These are phyloP conservation scores for Sebastiscus albofasciatus DNA, from an alignment of 2,797 vertebrate species.

Conservation along the genomic window DNA sequence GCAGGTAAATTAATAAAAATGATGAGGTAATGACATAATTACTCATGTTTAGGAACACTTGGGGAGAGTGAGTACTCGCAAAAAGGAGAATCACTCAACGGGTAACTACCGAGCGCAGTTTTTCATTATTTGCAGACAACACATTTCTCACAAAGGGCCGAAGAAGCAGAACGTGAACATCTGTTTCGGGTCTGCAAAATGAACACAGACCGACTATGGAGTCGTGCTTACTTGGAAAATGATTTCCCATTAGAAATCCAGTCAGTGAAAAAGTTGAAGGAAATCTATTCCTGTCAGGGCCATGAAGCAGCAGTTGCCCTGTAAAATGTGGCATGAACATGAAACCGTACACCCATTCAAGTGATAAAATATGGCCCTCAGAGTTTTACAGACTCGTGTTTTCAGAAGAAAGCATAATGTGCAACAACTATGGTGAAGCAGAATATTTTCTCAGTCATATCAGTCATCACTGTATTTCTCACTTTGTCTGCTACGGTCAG, in stretches of 20 bases:
- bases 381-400: conserved; percentile 62
- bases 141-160: conserved; percentile 55
- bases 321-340: conserved; percentile 43
- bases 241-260: conserved; percentile 74
- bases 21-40: not conserved
- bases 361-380: conserved; percentile 71
- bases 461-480: conserved; percentile 16
- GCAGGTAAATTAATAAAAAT: conserved; percentile 9
- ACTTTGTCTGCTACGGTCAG: not conserved
- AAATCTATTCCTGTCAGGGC: conserved; percentile 59
- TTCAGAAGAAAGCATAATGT: conserved; percentile 57
- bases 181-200: conserved; percentile 73
- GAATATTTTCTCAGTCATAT: conserved; percentile 28
- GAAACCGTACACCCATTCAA: conserved; percentile 68
- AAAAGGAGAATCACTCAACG: conserved; percentile 33
- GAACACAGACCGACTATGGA: conserved; percentile 62
- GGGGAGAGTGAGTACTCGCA: not conserved
- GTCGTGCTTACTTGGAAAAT: conserved; percentile 66
- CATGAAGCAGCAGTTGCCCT: conserved; percentile 37
- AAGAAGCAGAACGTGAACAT: conserved; percentile 66
- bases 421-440: conserved; percentile 50
- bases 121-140: conserved; percentile 68
- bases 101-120: conserved; percentile 42
- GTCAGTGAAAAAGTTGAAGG: conserved; percentile 51
- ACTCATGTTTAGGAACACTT: conserved; percentile 22